phyloP scores from a whole-genome alignment of 2,797 vertebrate genomes.

The Nannoperca australis region DNA sequence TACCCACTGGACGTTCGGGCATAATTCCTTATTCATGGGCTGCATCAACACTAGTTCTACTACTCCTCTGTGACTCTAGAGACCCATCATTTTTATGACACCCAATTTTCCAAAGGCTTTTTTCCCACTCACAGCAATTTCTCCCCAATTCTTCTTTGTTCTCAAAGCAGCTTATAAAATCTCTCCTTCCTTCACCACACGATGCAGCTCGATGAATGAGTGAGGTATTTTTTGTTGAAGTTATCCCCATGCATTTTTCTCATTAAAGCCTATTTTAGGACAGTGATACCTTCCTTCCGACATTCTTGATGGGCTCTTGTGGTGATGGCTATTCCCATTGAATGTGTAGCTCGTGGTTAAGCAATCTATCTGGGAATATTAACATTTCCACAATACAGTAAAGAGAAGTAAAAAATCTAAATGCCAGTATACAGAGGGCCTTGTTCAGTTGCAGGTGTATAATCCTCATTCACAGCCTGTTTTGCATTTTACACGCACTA shows the following conservation, averaged over 20 bases:
- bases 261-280: slow-evolving; percentile 24
- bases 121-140: slow-evolving; percentile 4
- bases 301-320: slow-evolving; percentile 3
- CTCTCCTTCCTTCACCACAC: slow-evolving; percentile 28
- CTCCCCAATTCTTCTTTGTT: slow-evolving; percentile 18
- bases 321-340: slow-evolving; percentile 10
- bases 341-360: slow-evolving; percentile 20
- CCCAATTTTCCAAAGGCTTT: slow-evolving; percentile 43
- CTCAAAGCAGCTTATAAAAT: slow-evolving; percentile 38
- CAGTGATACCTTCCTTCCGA: not conserved
- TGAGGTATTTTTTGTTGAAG: slow-evolving; percentile 26
- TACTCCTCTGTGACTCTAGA: slow-evolving; percentile 26
- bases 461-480: slow-evolving; percentile 31
- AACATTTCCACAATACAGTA: slow-evolving; percentile 33
- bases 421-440: not conserved
- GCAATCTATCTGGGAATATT: slow-evolving; percentile 23
- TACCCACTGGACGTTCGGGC: slow-evolving; percentile 50
- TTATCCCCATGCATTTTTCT: slow-evolving; percentile 11
- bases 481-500: slow-evolving; percentile 33
- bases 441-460: slow-evolving; percentile 15
- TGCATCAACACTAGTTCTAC: slow-evolving; percentile 45
- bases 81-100: slow-evolving; percentile 46
- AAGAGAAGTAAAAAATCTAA: slow-evolving; percentile 5
- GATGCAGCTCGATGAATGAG: not conserved
- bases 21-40: slow-evolving; percentile 76